phyloP scores from a whole-genome alignment of 2,797 vertebrate genomes.

The Antennarius maculatus region DNA sequence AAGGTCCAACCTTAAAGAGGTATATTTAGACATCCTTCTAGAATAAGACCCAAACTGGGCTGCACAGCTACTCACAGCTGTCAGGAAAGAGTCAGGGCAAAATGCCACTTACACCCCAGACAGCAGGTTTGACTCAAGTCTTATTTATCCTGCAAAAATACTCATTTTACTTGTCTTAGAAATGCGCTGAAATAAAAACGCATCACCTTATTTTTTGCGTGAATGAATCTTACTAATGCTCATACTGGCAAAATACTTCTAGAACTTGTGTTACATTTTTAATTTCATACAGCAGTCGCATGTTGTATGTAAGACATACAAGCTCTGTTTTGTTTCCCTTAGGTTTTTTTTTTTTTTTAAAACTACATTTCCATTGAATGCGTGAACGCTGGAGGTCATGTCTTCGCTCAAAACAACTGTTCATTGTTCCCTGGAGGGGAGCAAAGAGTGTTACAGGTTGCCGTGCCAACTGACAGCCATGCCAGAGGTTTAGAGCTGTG shows the following conservation, averaged over 20 bases:
- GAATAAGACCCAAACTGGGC: constrained; percentile 39
- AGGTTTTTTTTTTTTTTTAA: neutral
- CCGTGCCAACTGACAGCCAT: constrained; percentile 18
- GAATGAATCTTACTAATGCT: constrained; percentile 2
- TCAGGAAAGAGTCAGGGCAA: constrained; percentile 12
- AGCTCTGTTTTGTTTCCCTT: too few species aligned
- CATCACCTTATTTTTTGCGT: constrained; percentile 2
- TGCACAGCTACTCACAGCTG: constrained; percentile 25
- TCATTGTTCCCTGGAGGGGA: constrained; percentile 15
- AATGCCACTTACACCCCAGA: neutral
- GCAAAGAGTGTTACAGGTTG: constrained; percentile 23
- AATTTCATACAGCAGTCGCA: neutral
- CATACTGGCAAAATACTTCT: neutral
- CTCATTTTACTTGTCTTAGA: neutral
- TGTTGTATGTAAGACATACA: neutral
- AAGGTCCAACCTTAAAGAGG: constrained; percentile 16
- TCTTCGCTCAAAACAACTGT: constrained; percentile 7
- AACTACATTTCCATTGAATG: constrained; percentile 9
- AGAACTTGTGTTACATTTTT: constrained; percentile 2
- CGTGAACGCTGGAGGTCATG: neutral
- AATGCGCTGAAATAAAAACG: neutral
- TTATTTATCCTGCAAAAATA: neutral
- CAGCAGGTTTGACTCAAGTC: constrained; percentile 3
- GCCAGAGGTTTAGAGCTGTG: constrained; percentile 14
- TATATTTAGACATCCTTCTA: constrained; percentile 54